Percentiles rank a stretch among this genome's conserved stretches.
phyloP scores from a whole-genome alignment of 2,888 invertebrate species.

The Ormia ochracea region DNA sequence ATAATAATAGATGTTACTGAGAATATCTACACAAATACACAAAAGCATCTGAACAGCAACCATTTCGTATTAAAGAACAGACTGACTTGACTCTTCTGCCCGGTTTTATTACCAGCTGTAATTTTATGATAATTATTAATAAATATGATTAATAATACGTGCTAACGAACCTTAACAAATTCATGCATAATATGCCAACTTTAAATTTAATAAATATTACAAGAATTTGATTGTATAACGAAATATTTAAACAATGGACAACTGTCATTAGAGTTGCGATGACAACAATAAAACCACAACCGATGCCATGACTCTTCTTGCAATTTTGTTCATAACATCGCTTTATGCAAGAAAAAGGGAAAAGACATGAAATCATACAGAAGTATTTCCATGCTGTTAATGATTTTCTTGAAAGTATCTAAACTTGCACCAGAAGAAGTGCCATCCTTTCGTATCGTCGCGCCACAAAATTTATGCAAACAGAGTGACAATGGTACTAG shows the following conservation, averaged over 20 bases:
- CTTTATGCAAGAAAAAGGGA: background rate
- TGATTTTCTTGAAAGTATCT: slow-evolving; percentile 18
- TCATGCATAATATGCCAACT: too few species aligned
- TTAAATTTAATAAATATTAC: too few species aligned
- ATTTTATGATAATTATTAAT: too few species aligned
- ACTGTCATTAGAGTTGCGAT: slow-evolving; percentile 17
- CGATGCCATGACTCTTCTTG: background rate
- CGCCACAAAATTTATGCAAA: slow-evolving; percentile 65
- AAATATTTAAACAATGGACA: background rate
- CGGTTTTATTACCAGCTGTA: too few species aligned
- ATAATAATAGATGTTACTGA: too few species aligned
- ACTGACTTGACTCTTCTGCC: too few species aligned
- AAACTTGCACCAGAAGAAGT: slow-evolving; percentile 43
- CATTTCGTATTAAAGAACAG: too few species aligned
- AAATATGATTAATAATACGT: too few species aligned
- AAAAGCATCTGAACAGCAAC: too few species aligned
- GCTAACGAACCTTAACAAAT: too few species aligned
- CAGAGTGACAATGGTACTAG: slow-evolving; percentile 56
- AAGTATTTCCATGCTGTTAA: background rate
- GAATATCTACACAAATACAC: too few species aligned
- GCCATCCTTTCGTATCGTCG: slow-evolving; percentile 65
- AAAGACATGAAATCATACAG: background rate
- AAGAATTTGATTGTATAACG: too few species aligned
- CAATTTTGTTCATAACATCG: background rate
- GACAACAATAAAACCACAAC: slow-evolving; percentile 23